phyloP scores from a whole-genome alignment of 2,888 invertebrate species.

The Antheraea assamensis region DNA sequence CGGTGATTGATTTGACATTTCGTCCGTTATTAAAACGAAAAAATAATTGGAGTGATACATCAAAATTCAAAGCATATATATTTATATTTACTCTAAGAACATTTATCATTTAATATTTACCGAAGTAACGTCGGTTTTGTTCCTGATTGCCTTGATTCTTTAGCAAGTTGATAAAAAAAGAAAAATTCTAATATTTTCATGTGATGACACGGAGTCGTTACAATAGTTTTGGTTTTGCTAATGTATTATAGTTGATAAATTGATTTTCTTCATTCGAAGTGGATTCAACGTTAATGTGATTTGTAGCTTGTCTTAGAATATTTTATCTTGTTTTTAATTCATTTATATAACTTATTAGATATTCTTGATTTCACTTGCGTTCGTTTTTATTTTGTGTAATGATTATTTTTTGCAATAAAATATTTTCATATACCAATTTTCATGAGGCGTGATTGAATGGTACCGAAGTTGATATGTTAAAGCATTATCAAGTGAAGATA shows the following conservation, averaged over 20 bases:
- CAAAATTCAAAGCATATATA: slow-evolving; percentile 7
- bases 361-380: too few relatives aligned
- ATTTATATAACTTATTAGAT: not conserved
- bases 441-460: too few relatives aligned
- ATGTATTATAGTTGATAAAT: slow-evolving; percentile 1
- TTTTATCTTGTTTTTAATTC: not conserved
- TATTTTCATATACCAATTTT: too few relatives aligned
- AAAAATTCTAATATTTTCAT: not conserved
- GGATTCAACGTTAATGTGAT: not conserved
- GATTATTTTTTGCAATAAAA: too few relatives aligned
- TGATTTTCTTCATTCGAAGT: not conserved
- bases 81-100: slow-evolving; percentile 3
- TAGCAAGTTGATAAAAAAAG: not conserved
- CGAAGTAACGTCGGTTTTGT: not conserved
- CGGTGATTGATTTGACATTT: slow-evolving; percentile 34
- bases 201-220: not conserved
- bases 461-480: too few relatives aligned
- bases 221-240: not conserved
- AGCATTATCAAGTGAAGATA: too few relatives aligned
- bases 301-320: not conserved
- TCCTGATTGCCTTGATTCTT: slow-evolving; percentile 12
- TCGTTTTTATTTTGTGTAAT: too few relatives aligned
- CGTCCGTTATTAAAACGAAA: slow-evolving; percentile 19
- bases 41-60: slow-evolving; percentile 16
- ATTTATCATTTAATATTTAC: slow-evolving; percentile 4